A percentile compares a stretch with the other conserved stretches of the same genome.
Conservation (phyloP, 2,797 vertebrate genomes). For the Serranus cabrilla region DNA sequence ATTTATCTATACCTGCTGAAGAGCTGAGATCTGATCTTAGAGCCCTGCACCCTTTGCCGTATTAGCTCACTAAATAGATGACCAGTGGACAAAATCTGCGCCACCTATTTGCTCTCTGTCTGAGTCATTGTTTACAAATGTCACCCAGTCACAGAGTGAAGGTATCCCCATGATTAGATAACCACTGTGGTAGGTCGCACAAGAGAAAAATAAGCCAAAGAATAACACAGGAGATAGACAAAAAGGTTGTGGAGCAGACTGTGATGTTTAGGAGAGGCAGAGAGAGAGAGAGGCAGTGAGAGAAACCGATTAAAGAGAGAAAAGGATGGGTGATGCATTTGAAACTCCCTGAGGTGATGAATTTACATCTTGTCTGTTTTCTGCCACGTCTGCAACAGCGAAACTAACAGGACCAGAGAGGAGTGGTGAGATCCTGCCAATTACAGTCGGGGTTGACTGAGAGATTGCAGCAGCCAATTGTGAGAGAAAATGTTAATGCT, state of each 20-base stretch:
- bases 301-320: conserved; percentile 33
- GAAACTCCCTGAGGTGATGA: conserved; percentile 72
- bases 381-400: conserved; percentile 73
- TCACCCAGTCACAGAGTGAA: conserved; percentile 43
- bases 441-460: conserved; percentile 63
- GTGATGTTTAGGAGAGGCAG: conserved; percentile 39
- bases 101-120: conserved; percentile 37
- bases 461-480: conserved; percentile 55
- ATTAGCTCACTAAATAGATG: conserved; percentile 45
- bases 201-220: conserved; percentile 38
- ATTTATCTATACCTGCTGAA: conserved; percentile 36
- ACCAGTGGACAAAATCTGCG: conserved; percentile 24
- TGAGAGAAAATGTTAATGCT: conserved; percentile 12
- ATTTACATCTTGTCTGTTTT: conserved; percentile 79
- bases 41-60: conserved; percentile 11
- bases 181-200: conserved; percentile 40
- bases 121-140: conserved; percentile 61
- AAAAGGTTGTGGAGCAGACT: conserved; percentile 37
- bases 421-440: conserved; percentile 68
- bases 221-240: conserved; percentile 33
- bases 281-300: conserved; percentile 15
- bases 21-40: conserved; percentile 28
- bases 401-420: conserved; percentile 66
- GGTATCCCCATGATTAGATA: conserved; percentile 44
- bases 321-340: conserved; percentile 59